These are phyloP conservation scores for Macrotis lagotis DNA, from an alignment of 2,113 vertebrate species.

Conservation along the genomic window DNA sequence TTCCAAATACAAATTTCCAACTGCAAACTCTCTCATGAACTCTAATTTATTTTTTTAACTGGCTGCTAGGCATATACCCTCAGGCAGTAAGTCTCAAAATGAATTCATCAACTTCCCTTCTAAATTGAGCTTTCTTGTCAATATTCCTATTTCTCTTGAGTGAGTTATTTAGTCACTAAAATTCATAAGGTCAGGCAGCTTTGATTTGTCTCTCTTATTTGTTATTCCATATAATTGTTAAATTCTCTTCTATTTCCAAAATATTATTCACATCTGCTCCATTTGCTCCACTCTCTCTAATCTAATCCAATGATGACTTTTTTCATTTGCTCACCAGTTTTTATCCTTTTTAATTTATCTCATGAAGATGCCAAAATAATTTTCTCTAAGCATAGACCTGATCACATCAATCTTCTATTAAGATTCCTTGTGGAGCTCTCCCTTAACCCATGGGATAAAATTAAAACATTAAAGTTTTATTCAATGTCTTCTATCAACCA, in stretches of 20 bases:
- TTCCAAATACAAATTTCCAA: neutral
- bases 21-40: neutral
- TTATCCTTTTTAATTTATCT: neutral
- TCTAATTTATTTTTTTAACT: neutral
- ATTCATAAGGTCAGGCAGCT: neutral
- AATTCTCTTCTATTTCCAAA: neutral
- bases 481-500: neutral
- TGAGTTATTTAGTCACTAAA: neutral
- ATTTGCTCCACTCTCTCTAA: neutral
- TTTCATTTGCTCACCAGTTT: neutral
- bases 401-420: neutral
- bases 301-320: neutral
- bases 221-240: neutral
- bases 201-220: neutral
- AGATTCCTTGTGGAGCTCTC: neutral
- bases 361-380: neutral
- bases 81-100: neutral
- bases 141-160: neutral
- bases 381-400: neutral
- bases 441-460: neutral
- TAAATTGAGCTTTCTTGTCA: neutral
- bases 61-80: neutral
- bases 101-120: neutral
- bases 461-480: neutral
- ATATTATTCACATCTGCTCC: neutral